These are phyloP conservation scores for chimpanzee (Pan troglodytes) DNA, from an alignment of 2,113 vertebrate genomes.

Conservation along the genomic window DNA sequence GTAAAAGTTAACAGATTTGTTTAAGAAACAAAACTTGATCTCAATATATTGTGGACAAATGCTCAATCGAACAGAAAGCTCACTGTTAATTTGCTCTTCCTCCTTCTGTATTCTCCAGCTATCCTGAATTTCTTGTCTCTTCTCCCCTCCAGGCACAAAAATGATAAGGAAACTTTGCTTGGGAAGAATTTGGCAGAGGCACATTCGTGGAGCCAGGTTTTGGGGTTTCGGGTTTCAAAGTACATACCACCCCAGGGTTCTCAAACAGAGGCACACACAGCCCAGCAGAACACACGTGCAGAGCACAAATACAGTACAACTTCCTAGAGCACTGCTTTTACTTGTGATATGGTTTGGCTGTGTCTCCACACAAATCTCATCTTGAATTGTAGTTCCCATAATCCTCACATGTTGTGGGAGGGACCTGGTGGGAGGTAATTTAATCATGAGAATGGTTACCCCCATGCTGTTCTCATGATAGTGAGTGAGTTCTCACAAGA, in stretches of 20 bases:
- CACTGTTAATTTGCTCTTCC: not conserved
- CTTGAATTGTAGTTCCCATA: too few relatives aligned
- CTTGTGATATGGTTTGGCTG: too few relatives aligned
- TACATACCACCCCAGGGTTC: not conserved
- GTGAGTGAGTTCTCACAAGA: too few relatives aligned
- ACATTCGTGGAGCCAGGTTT: not conserved
- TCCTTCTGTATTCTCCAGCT: not conserved
- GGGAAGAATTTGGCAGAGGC: not conserved
- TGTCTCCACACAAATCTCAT: too few relatives aligned
- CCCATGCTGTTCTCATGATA: too few relatives aligned
- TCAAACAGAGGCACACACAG: not conserved
- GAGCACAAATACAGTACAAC: not conserved
- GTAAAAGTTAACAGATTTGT: not conserved
- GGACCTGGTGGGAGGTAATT: too few relatives aligned
- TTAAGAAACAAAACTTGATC: slow-evolving; percentile 1
- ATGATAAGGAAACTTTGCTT: not conserved
- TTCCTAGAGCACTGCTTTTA: not conserved
- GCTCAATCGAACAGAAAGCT: not conserved
- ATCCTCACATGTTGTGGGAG: too few relatives aligned
- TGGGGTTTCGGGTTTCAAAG: not conserved
- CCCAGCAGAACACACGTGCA: not conserved
- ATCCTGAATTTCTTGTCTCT: not conserved
- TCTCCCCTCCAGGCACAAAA: not conserved
- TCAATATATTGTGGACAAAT: not conserved
- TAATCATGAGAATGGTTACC: too few relatives aligned